phyloP scores from a whole-genome alignment of 2,888 invertebrate genomes.

The Aproaerema taeniolella region DNA sequence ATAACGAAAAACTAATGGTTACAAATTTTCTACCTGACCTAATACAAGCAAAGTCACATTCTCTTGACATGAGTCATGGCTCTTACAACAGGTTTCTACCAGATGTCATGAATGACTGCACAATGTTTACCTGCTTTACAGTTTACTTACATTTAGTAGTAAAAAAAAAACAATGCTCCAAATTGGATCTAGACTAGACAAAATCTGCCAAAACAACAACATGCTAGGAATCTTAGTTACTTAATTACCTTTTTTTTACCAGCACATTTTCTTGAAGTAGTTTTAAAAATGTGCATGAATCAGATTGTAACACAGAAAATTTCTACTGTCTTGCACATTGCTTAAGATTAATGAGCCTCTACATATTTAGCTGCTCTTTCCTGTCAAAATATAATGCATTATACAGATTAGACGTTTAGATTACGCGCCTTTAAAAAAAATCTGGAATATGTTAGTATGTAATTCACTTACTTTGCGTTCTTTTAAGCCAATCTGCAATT shows the following conservation, averaged over 20 bases:
- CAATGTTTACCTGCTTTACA: slow-evolving; percentile 10
- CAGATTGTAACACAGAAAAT: slow-evolving; percentile 1
- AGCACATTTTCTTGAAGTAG: too few species aligned
- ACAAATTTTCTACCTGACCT: slow-evolving; percentile 7
- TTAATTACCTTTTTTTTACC: too few species aligned
- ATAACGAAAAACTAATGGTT: neutral
- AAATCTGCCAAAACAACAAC: neutral
- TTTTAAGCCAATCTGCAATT: too few species aligned
- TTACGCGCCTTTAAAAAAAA: too few species aligned
- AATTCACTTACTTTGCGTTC: too few species aligned
- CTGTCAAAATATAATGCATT: slow-evolving; percentile 1
- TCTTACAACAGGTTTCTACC: slow-evolving; percentile 18
- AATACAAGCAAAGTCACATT: slow-evolving; percentile 13
- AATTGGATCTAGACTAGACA: neutral
- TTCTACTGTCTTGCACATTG: slow-evolving; percentile 6
- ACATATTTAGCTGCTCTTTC: slow-evolving; percentile 2
- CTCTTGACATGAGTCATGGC: slow-evolving; percentile 23
- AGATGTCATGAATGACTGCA: slow-evolving; percentile 21
- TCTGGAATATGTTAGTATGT: too few species aligned
- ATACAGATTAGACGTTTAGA: too few species aligned
- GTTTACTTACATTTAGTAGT: neutral
- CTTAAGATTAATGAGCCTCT: slow-evolving; percentile 11
- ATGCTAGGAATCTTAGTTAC: too few species aligned
- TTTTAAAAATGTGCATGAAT: neutral
- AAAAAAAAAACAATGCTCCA: neutral